Evolutionary conservation across 2,888 invertebrate species (phyloP), one percentile per base, ranked within the genome.

Genomic region (Asteroscopus sphinx): DNA sequence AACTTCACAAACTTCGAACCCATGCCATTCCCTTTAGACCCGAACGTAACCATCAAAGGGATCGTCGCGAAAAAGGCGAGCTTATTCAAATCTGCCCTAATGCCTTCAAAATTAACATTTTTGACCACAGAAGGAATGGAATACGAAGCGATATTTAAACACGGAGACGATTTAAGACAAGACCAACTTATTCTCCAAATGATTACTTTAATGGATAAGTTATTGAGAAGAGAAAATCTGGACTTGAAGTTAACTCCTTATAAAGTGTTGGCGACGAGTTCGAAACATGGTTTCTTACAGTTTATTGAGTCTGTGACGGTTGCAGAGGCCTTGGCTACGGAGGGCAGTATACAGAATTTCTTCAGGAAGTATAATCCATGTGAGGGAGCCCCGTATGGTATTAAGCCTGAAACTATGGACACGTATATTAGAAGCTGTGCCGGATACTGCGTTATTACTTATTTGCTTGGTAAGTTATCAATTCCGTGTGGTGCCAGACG

Each of bases 371-470:
- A 98, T 86, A 97, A 98, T 83, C 98, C 99, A 0, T 97, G 97
- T 54, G 98, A 98, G 75, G 96, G 95, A 49, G 98, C 97, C 0
- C 97, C 98, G 0, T 98, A 97, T 84, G 99, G 99, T 9, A 98
- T 99, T 67, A 95, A 97, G 15, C 95, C 98, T 0, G 99, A 99
- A 80, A 97, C 99, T 9, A 99, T 99, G 98, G 99, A 99, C 83
- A 99, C 98, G 0, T 99, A 99, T 84, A 97, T 99, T 2, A 95
- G 97, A 65, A 98, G 98, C 79, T 98, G 99, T 92, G 99, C 99
- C 36, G 99, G 99, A 0, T 99, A 99, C 89, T 99, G 99, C 88
- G 98, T 99, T 32, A 99, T 99, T 51, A 99, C 99, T 0, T 99
- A 99, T 91, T 93, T 99, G 32, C 94, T 99, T 46, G 96, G 95